Percentiles rank a stretch among this genome's conserved stretches.
Conservation (phyloP, 2,113 vertebrate genomes). For the Tyto alba region DNA sequence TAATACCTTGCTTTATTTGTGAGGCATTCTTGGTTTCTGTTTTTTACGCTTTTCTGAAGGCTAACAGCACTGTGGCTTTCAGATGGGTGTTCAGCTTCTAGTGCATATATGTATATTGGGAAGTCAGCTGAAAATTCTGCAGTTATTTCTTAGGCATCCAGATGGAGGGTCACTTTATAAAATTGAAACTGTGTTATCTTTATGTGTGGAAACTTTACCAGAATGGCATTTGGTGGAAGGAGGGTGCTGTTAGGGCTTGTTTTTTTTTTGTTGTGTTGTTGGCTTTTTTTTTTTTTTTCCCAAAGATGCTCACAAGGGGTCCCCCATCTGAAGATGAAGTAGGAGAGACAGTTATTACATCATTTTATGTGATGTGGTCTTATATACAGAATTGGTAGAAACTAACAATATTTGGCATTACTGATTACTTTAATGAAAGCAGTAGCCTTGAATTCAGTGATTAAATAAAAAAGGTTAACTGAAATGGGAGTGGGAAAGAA, state of each 20-base stretch:
- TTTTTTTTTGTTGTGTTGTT: neutral
- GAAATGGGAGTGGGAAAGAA: neutral
- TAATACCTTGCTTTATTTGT: neutral
- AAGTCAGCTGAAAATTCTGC: neutral
- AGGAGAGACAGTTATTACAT: neutral
- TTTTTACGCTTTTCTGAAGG: neutral
- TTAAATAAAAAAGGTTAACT: neutral
- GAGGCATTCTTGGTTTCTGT: neutral
- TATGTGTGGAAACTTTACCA: neutral
- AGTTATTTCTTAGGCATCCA: neutral
- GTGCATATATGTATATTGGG: accelerated
- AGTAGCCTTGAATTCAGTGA: neutral
- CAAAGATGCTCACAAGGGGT: accelerated
- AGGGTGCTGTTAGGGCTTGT: neutral
- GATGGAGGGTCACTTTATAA: neutral
- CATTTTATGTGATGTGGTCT: neutral
- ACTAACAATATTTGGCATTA: neutral
- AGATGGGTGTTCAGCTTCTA: neutral
- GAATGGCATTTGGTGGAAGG: neutral
- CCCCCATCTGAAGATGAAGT: neutral
- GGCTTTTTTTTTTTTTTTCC: neutral
- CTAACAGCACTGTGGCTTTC: neutral
- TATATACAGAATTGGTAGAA: neutral
- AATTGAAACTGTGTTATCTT: neutral
- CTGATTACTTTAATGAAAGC: neutral